Conservation (phyloP, 2,113 vertebrate genomes). For the Otocyon megalotis region DNA sequence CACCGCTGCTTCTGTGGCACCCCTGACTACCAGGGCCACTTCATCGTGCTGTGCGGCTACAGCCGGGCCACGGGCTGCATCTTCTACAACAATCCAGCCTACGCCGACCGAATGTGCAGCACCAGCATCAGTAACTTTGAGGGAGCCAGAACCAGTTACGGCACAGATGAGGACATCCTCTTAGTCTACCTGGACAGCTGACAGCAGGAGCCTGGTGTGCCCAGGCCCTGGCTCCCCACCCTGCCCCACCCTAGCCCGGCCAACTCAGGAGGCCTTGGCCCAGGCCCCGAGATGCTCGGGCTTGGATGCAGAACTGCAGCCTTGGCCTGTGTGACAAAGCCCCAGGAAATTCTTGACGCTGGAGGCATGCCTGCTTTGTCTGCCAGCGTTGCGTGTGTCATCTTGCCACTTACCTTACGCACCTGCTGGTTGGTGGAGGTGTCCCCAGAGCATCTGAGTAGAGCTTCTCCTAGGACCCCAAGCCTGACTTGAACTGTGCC, state of each 20-base stretch:
- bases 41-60: constrained; percentile 98
- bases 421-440: not conserved
- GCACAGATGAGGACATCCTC: constrained; percentile 98
- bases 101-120: constrained; percentile 96
- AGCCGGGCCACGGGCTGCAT: constrained; percentile 92
- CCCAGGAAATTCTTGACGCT: not conserved
- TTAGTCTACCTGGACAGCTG: constrained; percentile 96
- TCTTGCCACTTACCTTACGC: not conserved
- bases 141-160: constrained; percentile 96
- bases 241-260: not conserved
- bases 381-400: not conserved
- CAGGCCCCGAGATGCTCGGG: constrained; percentile 66
- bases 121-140: constrained; percentile 96
- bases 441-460: not conserved
- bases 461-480: not conserved
- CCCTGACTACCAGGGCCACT: constrained; percentile 98
- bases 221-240: constrained; percentile 53
- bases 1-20: constrained; percentile 97
- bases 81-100: constrained; percentile 99
- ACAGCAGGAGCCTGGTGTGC: constrained; percentile 74
- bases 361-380: not conserved
- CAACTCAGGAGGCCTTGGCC: constrained; percentile 66
- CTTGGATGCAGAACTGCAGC: not conserved
- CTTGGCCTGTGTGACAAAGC: constrained; percentile 32
- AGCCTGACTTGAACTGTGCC: not conserved